phyloP scores from a whole-genome alignment of 2,113 vertebrate species.

The Mirounga angustirostris region DNA sequence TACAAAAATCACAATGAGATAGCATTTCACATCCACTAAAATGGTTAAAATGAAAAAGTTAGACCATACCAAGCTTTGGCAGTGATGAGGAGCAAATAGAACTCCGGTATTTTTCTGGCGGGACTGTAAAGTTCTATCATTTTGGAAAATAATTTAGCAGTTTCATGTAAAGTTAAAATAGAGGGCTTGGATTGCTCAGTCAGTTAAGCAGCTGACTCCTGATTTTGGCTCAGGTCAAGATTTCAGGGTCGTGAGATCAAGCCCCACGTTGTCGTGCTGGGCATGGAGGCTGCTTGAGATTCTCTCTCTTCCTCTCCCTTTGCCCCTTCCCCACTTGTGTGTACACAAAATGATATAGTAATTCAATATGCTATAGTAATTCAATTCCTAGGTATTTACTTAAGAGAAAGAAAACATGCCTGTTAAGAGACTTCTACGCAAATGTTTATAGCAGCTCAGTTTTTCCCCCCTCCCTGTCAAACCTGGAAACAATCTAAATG shows the following conservation, averaged over 20 bases:
- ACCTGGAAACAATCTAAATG: background rate
- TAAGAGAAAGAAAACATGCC: background rate
- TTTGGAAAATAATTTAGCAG: background rate
- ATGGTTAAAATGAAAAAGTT: background rate
- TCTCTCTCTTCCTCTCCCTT: background rate
- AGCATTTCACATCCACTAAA: background rate
- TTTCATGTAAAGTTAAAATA: background rate
- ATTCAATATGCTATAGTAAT: background rate
- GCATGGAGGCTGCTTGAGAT: background rate
- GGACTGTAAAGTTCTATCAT: background rate
- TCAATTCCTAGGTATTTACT: background rate
- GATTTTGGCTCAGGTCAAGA: background rate
- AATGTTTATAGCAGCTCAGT: background rate
- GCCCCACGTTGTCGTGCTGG: background rate
- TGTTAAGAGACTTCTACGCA: background rate
- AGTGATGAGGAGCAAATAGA: background rate
- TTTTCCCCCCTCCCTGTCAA: background rate
- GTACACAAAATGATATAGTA: background rate
- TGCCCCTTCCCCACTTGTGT: background rate
- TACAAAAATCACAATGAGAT: background rate
- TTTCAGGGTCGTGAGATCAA: background rate
- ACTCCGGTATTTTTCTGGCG: background rate
- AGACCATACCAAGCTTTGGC: background rate
- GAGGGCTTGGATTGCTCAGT: background rate
- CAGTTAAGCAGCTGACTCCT: background rate